These are phyloP conservation scores for Hirtodrosophila histrioides DNA, from an alignment of 2,888 invertebrate species.

Conservation along the genomic window DNA sequence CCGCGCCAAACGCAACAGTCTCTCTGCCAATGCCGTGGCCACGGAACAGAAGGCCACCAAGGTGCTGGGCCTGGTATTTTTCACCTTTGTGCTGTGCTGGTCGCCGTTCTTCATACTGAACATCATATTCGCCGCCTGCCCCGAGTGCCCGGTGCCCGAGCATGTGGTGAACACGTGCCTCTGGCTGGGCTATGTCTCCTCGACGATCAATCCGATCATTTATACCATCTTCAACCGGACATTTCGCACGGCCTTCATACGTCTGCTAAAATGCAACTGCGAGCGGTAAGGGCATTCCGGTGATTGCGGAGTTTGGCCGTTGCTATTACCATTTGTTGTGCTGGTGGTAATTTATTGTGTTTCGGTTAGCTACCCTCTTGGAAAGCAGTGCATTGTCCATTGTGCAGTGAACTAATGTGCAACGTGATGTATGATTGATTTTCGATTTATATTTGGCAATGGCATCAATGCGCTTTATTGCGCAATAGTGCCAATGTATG, in stretches of 20 bases:
- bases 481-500: conserved; percentile 18
- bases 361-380: conserved; percentile 8
- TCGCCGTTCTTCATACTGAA: conserved; percentile 96
- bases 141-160: conserved; percentile 90
- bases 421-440: conserved; percentile 75
- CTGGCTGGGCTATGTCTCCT: conserved; percentile 96
- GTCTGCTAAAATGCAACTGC: conserved; percentile 90
- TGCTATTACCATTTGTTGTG: conserved; percentile 1
- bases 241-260: conserved; percentile 93
- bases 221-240: conserved; percentile 96
- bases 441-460: conserved; percentile 40
- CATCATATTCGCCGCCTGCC: conserved; percentile 93
- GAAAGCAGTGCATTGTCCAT: conserved; percentile 13
- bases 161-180: conserved; percentile 90
- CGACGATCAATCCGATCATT: conserved; percentile 96
- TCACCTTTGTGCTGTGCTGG: conserved; percentile 96
- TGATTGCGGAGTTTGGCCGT: background rate
- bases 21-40: conserved; percentile 92
- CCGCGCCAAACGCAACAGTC: conserved; percentile 88
- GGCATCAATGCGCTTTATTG: conserved; percentile 43
- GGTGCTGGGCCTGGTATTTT: conserved; percentile 93
- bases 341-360: conserved; percentile 40
- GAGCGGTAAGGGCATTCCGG: conserved; percentile 86
- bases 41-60: conserved; percentile 98
- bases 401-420: conserved; percentile 56